Evolutionary conservation across 2,797 vertebrate species (phyloP).

Genomic region (Lates japonicus): DNA sequence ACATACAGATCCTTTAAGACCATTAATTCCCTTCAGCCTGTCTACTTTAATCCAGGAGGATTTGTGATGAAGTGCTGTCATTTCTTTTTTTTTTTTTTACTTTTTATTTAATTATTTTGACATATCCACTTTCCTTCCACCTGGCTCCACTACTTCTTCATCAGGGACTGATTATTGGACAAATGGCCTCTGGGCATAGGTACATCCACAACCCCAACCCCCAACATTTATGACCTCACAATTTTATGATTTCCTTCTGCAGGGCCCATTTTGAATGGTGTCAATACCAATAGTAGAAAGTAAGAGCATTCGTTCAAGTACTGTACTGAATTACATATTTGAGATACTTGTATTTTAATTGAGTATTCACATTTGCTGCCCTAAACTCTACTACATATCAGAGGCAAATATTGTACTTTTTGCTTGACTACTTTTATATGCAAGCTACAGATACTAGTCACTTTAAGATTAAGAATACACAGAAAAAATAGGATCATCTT

Average conservation of each 20-base stretch:
- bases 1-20: background rate
- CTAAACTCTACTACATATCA: no score
- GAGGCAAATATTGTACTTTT: no score
- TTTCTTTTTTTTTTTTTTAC: background rate
- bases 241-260: slow-evolving; percentile 25
- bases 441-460: no score
- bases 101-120: no score
- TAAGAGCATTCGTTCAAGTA: no score
- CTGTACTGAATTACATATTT: no score
- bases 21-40: background rate
- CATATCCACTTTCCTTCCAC: background rate
- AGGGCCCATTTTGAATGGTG: background rate
- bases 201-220: background rate
- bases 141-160: slow-evolving; percentile 27
- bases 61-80: background rate
- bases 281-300: background rate
- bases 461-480: no score
- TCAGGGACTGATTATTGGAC: slow-evolving; percentile 17
- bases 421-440: no score
- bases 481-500: no score
- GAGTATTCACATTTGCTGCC: no score
- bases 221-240: slow-evolving; percentile 11
- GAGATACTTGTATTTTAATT: no score
- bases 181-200: slow-evolving; percentile 10
- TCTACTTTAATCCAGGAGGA: background rate